Evolutionary conservation across 1,140 invertebrate species (phyloP).

Genomic region (Camponotus floridanus): DNA sequence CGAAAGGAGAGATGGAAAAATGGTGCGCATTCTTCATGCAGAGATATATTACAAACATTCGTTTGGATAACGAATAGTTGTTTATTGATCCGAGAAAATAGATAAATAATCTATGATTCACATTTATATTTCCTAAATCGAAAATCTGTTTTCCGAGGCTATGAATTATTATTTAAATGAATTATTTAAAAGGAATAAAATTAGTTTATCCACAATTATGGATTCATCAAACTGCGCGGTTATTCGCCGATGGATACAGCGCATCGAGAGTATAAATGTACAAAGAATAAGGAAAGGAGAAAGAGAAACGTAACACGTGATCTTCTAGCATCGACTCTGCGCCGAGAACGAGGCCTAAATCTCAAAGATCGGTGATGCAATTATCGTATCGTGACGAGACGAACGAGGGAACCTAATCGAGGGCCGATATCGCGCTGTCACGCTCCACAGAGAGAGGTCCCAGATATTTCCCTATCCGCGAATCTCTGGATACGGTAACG

Average conservation of each 20-base stretch:
- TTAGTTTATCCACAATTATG: not conserved
- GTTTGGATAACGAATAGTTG: not conserved
- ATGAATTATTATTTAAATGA: conserved; percentile 29
- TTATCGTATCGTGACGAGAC: conserved; percentile 13
- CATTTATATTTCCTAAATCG: not conserved
- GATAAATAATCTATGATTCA: not conserved
- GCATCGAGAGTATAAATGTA: not conserved
- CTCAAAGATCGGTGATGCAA: not conserved
- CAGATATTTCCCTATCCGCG: conserved; percentile 77
- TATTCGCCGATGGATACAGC: not conserved
- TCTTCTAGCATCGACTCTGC: not conserved
- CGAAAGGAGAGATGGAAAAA: not conserved
- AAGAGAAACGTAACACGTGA: not conserved
- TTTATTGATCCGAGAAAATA: not conserved
- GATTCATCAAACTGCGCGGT: not conserved
- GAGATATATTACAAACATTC: not conserved
- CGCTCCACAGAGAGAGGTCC: conserved; percentile 35
- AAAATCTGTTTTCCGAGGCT: not conserved
- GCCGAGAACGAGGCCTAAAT: conserved; percentile 15
- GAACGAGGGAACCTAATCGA: not conserved
- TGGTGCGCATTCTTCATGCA: no score
- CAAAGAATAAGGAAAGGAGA: not conserved
- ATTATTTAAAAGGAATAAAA: conserved; percentile 7
- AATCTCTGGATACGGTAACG: conserved; percentile 76
- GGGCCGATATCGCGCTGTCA: conserved; percentile 6